A percentile compares a stretch with the other conserved stretches of the same genome.
These are phyloP conservation scores for Danionella cerebrum DNA, from an alignment of 2,113 vertebrate genomes.

Conservation along the genomic window DNA sequence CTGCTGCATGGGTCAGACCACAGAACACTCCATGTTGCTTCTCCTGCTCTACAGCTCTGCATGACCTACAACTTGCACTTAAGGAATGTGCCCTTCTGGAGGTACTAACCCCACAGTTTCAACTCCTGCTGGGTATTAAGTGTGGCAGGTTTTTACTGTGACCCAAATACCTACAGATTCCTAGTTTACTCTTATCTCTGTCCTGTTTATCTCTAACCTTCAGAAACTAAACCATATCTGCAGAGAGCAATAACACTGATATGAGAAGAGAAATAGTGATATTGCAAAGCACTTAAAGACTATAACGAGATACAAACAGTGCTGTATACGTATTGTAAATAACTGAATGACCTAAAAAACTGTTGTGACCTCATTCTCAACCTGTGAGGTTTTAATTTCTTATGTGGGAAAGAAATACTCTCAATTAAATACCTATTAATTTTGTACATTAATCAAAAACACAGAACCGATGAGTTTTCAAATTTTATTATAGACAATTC, in stretches of 20 bases:
- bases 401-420: too few species aligned
- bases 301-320: too few species aligned
- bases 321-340: too few species aligned
- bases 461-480: too few species aligned
- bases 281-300: neutral
- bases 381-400: too few species aligned
- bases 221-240: constrained; percentile 8
- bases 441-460: too few species aligned
- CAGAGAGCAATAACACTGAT: neutral
- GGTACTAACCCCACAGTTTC: neutral
- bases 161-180: neutral
- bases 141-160: neutral
- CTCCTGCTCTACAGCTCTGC: neutral
- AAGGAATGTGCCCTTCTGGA: neutral
- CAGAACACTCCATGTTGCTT: neutral
- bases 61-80: neutral
- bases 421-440: too few species aligned
- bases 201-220: constrained; percentile 3
- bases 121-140: neutral
- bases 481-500: too few species aligned
- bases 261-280: neutral
- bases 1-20: constrained; percentile 5
- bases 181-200: neutral
- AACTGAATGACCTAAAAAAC: too few species aligned
- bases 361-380: too few species aligned